Base-by-base conservation (phyloP, 2,113 vertebrate species). In the Poeciliopsis occidentalis region DNA sequence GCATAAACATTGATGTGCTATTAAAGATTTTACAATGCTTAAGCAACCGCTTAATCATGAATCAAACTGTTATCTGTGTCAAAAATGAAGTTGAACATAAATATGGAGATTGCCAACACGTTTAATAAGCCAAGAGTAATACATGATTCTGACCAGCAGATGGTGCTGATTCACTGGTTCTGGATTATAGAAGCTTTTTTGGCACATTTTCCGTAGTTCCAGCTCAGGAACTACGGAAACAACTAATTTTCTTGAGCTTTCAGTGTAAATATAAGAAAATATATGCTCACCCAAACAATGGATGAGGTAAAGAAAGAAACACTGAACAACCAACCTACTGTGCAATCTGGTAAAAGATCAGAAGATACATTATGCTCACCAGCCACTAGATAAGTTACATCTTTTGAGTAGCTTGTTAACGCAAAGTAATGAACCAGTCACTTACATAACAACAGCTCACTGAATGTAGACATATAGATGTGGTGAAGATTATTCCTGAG, bases 141-240 rank as follows among this genome's bases (percentile, higher is more conserved):
- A 71, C 78, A 6, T 19, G 12, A 1, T 8, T 3, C 12, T 3
- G 0, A 75, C 84, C 92, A 91, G 73, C 86, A 93, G 91, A 86
- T 91, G 87, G 88, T 60, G 80, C 34, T 89, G 88, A 77, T 90
- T 85, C 70, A 74, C 81, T 85, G 60, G 54, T 29, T 76, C 61
- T 62, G 5, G 51, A n/a, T 57, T 15, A 15, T 31, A 17, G 15
- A 31, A 15, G 4, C 13, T 30, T 19, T 30, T 31, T 31, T 31
- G 13, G 27, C 2, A 31, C 5, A 17, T 31, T 6, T 63, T 30
- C 2, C 29, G 6, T 1, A 31, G 7, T 17, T 8, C 26, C 8
- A 7, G 13, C 61, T 17, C 29, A 63, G 2, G 22, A n/a, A n/a
- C n/a, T n/a, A n/a, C n/a, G n/a, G n/a, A n/a, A n/a, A n/a, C 51